Evolutionary conservation across 2,113 vertebrate species (phyloP).

Genomic region (Megaptera novaeangliae): DNA sequence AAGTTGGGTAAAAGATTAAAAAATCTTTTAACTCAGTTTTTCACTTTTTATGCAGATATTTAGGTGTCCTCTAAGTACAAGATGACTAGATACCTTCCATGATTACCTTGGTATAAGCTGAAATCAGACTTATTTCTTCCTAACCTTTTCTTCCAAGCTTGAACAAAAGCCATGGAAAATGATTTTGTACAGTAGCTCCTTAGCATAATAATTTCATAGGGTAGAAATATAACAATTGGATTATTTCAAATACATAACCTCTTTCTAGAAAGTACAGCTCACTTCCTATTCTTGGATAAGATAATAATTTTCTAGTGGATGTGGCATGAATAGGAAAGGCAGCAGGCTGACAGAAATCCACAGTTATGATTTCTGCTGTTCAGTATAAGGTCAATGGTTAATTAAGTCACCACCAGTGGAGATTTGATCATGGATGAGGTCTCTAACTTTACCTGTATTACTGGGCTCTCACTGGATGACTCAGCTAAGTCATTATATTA

Average conservation of each 20-base stretch:
- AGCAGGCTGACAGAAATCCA: constrained; percentile 6
- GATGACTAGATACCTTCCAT: neutral
- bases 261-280: neutral
- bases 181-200: neutral
- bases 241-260: constrained; percentile 20
- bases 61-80: neutral
- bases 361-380: constrained; percentile 27
- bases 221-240: neutral
- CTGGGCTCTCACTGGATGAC: neutral
- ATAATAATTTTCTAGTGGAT: constrained; percentile 9
- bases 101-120: neutral
- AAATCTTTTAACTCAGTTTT: neutral
- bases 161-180: constrained; percentile 19
- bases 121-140: neutral
- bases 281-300: neutral
- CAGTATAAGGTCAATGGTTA: constrained; percentile 46
- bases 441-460: constrained; percentile 10
- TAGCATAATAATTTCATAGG: neutral
- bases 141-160: constrained; percentile 1
- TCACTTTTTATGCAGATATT: neutral
- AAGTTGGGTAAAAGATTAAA: neutral
- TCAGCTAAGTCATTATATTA: constrained; percentile 48
- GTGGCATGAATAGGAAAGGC: neutral
- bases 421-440: constrained; percentile 44
- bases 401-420: constrained; percentile 39